These are phyloP conservation scores for Pterocles gutturalis DNA, from an alignment of 2,113 vertebrate species.

Conservation along the genomic window DNA sequence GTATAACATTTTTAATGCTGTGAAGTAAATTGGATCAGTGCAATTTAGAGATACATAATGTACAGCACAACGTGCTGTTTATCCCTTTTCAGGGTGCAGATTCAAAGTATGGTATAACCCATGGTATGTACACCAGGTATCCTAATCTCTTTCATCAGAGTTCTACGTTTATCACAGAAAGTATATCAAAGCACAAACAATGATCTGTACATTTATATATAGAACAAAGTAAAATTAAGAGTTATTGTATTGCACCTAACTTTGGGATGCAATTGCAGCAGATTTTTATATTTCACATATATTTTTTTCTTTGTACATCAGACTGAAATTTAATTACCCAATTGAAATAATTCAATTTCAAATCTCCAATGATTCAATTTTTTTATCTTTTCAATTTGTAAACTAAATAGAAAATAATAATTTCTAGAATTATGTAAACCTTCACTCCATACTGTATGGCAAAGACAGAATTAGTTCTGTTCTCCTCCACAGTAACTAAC, in stretches of 20 bases:
- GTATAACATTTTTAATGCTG: not conserved
- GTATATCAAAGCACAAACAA: not conserved
- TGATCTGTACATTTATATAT: not conserved
- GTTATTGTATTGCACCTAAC: not conserved
- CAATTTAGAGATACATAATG: fast-evolving
- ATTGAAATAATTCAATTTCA: not conserved
- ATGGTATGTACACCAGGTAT: not conserved
- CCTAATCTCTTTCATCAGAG: not conserved
- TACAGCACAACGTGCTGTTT: not conserved
- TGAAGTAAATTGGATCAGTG: not conserved
- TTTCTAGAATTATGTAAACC: not conserved
- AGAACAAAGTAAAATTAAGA: not conserved
- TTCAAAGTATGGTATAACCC: not conserved
- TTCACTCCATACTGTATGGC: not conserved
- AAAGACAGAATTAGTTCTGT: not conserved
- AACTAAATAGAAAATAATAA: not conserved
- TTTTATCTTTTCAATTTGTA: not conserved
- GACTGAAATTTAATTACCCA: not conserved
- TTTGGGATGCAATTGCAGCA: not conserved
- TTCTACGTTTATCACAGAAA: not conserved
- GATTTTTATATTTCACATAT: not conserved
- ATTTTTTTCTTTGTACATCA: not conserved
- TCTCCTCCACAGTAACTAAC: not conserved
- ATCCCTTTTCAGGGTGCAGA: not conserved
- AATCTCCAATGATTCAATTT: not conserved